Evolutionary conservation across 2,888 invertebrate species (phyloP).

Genomic region (Pollenia angustigena): DNA sequence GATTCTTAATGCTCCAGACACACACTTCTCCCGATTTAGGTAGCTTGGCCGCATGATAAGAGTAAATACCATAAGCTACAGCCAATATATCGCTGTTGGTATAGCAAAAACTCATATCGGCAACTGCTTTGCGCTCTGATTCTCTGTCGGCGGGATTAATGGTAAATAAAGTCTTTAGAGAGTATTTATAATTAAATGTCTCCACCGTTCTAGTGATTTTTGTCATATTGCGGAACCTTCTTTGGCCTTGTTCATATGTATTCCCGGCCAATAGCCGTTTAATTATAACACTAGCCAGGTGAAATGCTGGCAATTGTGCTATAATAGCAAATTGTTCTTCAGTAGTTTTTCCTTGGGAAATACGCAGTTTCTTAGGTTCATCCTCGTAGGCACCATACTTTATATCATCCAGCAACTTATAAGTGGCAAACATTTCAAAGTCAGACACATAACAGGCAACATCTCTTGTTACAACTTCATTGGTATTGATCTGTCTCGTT

Average conservation of each 20-base stretch:
- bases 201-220: slow-evolving; percentile 86
- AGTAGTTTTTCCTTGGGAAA: slow-evolving; percentile 68
- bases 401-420: slow-evolving; percentile 81
- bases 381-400: slow-evolving; percentile 1
- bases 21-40: slow-evolving; percentile 87
- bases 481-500: slow-evolving; percentile 87
- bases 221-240: slow-evolving; percentile 88
- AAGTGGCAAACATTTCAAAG: slow-evolving; percentile 91
- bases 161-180: slow-evolving; percentile 88
- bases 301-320: slow-evolving; percentile 83
- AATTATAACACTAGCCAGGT: slow-evolving; percentile 87
- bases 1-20: slow-evolving; percentile 93
- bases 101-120: slow-evolving; percentile 88
- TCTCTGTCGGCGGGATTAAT: slow-evolving; percentile 84
- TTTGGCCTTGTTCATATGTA: slow-evolving; percentile 87
- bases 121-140: slow-evolving; percentile 84
- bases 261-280: slow-evolving; percentile 90
- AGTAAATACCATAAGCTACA: slow-evolving; percentile 89
- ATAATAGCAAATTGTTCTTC: slow-evolving; percentile 71
- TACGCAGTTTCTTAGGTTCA: slow-evolving; percentile 74
- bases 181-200: slow-evolving; percentile 88
- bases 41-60: slow-evolving; percentile 85
- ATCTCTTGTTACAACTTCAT: slow-evolving; percentile 85
- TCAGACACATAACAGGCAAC: slow-evolving; percentile 88
- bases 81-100: slow-evolving; percentile 89